Conservation (phyloP, 1,140 invertebrate genomes). For the Ceratoteleas bidentatus region DNA sequence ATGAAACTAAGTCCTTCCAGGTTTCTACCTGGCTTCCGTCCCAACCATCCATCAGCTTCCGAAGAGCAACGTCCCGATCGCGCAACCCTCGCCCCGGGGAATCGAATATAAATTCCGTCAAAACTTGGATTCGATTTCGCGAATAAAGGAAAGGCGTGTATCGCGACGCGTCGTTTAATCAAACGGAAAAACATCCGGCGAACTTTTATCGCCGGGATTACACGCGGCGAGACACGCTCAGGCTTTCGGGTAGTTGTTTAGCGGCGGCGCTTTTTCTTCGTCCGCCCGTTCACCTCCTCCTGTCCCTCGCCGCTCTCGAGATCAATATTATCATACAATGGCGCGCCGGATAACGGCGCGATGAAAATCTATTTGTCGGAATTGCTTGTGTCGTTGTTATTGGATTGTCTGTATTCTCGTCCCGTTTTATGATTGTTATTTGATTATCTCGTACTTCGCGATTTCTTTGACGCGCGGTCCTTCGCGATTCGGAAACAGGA, state of each 20-base stretch:
- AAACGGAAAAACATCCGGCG: constrained; percentile 39
- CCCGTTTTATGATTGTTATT: background rate
- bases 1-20: too few relatives aligned
- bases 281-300: too few relatives aligned
- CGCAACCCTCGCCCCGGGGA: constrained; percentile 25
- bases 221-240: constrained; percentile 8
- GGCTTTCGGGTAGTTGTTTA: constrained; percentile 19
- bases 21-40: too few relatives aligned
- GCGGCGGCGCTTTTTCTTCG: background rate
- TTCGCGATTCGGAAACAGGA: too few relatives aligned
- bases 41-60: too few relatives aligned
- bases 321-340: background rate
- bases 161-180: constrained; percentile 44
- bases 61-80: too few relatives aligned
- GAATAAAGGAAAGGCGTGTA: constrained; percentile 56
- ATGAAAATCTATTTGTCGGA: background rate
- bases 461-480: too few relatives aligned
- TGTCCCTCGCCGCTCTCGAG: background rate
- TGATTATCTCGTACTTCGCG: background rate
- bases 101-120: constrained; percentile 64
- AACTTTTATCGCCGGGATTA: constrained; percentile 33
- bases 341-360: background rate
- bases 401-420: background rate
- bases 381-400: background rate
- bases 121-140: constrained; percentile 56